Evolutionary conservation across 2,888 invertebrate genomes (phyloP), one percentile per base, ranked within the genome.

Genomic region (Harpagoxenus sublaevis): DNA sequence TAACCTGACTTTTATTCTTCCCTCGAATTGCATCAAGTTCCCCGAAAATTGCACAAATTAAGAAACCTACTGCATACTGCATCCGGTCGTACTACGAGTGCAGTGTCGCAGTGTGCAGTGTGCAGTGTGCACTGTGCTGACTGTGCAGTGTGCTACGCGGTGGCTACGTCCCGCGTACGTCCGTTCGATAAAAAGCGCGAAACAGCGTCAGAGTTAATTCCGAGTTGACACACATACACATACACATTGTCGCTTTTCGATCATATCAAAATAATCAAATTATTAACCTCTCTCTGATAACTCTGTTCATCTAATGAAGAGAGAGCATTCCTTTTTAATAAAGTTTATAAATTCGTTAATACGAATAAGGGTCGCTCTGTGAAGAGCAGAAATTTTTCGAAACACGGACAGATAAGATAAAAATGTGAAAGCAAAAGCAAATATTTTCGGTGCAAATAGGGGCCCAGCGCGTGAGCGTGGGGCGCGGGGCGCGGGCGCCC

Each of bases 401-500:
- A 65, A 79, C 66, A 48, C 84, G 81, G 66, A 8, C 31, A 73
- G 89, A 88, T 89, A 89, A 89, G 87, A 90, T 86, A 84, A 85
- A 87, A 89, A 87, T 83, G 23, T 86, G 55, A 55, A 74, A 86
- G 74, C 73, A 10, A 89, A 68, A 55, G 71, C 70, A 90, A 89
- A 90, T 85, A 87, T 90, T 89, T 70, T 78, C 73, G 15, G 18
- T 57, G 23, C 18, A 68, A 70, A 85, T 51, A 79, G 48, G 42
- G 68, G 23, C 23, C 23, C 23, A 23, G 23, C 23, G 23, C 23
- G 23, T 23, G 23, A 23, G 23, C 23, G 23, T 0, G 23, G 23
- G 23, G 23, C 23, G 23, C 23, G 23, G 23, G 23, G 23, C 23
- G 23, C 23, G 23, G 23, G 51, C 51, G 51, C 35, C 60, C 23